phyloP scores from a whole-genome alignment of 2,113 vertebrate species.

The Monopterus albus region DNA sequence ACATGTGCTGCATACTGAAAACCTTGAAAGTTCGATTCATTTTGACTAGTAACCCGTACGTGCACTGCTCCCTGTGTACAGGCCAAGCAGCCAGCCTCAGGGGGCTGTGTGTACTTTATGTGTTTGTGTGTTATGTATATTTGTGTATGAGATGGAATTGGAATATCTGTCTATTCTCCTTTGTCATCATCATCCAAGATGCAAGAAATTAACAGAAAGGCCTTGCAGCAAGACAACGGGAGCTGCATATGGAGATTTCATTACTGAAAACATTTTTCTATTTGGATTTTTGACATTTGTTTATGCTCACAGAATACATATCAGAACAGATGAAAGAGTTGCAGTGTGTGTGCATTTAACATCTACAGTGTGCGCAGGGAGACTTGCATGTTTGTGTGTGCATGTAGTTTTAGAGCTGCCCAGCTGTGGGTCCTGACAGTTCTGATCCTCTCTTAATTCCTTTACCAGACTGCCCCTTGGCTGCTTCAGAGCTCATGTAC shows the following conservation, averaged over 20 bases:
- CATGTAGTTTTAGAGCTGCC: background rate
- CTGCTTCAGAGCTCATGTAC: background rate
- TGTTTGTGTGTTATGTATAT: background rate
- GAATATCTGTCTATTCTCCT: slow-evolving; percentile 30
- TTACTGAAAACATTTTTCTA: background rate
- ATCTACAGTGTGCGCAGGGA: background rate
- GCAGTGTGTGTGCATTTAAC: background rate
- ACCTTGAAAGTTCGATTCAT: too few relatives aligned
- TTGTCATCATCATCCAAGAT: slow-evolving; percentile 6
- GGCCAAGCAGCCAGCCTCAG: slow-evolving; percentile 4
- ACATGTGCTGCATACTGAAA: too few relatives aligned
- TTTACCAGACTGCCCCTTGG: background rate
- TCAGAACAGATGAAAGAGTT: background rate
- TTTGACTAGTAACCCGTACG: too few relatives aligned
- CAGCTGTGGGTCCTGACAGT: background rate
- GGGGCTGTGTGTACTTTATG: background rate
- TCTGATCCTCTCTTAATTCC: background rate
- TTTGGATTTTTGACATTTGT: too few relatives aligned
- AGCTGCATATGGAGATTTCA: background rate
- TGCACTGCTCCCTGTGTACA: slow-evolving; percentile 2
- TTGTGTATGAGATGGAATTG: background rate
- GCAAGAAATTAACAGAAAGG: background rate
- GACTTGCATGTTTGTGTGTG: background rate
- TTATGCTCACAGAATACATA: background rate
- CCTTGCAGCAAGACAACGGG: background rate